A percentile compares a stretch with the other conserved stretches of the same genome.
Conservation (phyloP, 2,888 invertebrate species). For the Drosophila ezoana region DNA sequence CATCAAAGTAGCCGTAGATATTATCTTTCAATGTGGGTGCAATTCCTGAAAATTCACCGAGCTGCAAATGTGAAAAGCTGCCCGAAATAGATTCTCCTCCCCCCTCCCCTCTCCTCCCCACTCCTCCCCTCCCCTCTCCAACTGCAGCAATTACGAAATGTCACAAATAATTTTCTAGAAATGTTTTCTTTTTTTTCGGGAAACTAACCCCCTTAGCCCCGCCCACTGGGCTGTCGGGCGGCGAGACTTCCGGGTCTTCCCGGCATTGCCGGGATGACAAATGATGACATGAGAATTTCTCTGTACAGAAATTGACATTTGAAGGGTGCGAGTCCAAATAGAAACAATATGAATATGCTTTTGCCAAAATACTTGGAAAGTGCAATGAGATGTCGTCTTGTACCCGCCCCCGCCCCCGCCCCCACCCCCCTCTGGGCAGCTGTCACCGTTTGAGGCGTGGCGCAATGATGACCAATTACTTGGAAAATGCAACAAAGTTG, state of each 20-base stretch:
- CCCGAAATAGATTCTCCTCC: slow-evolving; percentile 34
- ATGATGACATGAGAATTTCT: slow-evolving; percentile 45
- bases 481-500: slow-evolving; percentile 77
- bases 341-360: slow-evolving; percentile 51
- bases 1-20: slow-evolving; percentile 9
- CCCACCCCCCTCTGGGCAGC: slow-evolving; percentile 13
- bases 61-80: slow-evolving; percentile 13
- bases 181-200: slow-evolving; percentile 3
- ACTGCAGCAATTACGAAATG: slow-evolving; percentile 28
- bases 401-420: background rate
- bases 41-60: slow-evolving; percentile 13
- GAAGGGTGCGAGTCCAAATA: slow-evolving; percentile 48
- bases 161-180: slow-evolving; percentile 26
- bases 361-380: slow-evolving; percentile 42
- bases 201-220: slow-evolving; percentile 3
- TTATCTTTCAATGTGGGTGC: slow-evolving; percentile 21
- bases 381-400: slow-evolving; percentile 6
- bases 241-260: slow-evolving; percentile 62
- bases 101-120: too few species aligned
- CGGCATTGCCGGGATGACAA: slow-evolving; percentile 36
- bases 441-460: slow-evolving; percentile 53
- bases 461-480: slow-evolving; percentile 75
- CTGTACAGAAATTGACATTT: slow-evolving; percentile 38
- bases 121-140: too few species aligned
- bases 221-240: slow-evolving; percentile 6